These are phyloP conservation scores for Pipistrellus kuhlii DNA, from an alignment of 2,797 vertebrate species.

Conservation along the genomic window DNA sequence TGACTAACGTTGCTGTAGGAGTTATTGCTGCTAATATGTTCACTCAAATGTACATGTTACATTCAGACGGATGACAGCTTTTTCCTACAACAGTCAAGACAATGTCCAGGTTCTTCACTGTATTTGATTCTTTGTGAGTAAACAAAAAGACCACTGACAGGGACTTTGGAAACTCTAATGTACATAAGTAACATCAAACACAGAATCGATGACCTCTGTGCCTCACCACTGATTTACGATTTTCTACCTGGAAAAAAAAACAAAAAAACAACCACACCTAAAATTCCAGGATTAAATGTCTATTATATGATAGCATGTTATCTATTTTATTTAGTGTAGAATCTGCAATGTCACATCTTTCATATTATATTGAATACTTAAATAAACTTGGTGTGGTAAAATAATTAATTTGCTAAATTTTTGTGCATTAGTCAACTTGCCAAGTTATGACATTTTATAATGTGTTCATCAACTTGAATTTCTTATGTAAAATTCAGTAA, in stretches of 20 bases:
- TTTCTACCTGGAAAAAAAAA: neutral
- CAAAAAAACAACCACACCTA: neutral
- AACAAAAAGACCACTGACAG: neutral
- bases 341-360: neutral
- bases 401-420: neutral
- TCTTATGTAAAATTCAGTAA: constrained; percentile 36
- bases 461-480: constrained; percentile 19
- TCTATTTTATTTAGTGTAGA: neutral
- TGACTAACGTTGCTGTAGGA: neutral
- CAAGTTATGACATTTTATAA: constrained; percentile 47
- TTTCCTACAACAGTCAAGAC: neutral
- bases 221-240: neutral
- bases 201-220: neutral
- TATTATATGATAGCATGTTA: neutral
- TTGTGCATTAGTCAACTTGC: neutral
- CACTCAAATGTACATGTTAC: neutral
- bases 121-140: neutral
- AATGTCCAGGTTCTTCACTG: neutral
- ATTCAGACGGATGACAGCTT: neutral
- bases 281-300: neutral
- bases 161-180: neutral
- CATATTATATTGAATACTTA: neutral
- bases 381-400: neutral
- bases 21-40: neutral
- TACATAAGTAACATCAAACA: neutral